Percentiles rank a stretch among this genome's conserved stretches.
Evolutionary conservation across 2,888 invertebrate genomes (phyloP).

Genomic region (Pristionchus entomophagus): DNA sequence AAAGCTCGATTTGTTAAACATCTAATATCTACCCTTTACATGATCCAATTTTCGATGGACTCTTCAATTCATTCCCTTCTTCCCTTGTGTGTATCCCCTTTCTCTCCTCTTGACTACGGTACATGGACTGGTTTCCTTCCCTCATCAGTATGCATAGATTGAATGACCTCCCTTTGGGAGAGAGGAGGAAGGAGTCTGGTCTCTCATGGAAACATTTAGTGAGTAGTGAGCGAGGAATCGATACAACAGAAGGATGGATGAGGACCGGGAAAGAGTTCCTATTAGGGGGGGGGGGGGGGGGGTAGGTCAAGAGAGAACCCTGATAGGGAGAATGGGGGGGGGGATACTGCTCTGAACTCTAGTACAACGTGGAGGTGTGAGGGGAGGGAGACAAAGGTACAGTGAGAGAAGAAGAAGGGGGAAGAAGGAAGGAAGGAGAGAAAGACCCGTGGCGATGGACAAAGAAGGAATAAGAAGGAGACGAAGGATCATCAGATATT

Average conservation of each 20-base stretch:
- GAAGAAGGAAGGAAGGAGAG: slow-evolving; percentile 11
- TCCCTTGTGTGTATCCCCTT: neutral
- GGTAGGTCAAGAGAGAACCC: neutral
- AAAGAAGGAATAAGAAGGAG: neutral
- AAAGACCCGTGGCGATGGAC: slow-evolving; percentile 8
- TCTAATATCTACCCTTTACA: neutral
- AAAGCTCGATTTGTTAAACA: neutral
- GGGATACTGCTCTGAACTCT: neutral
- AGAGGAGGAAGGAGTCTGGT: no score
- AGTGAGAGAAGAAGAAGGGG: slow-evolving; percentile 12
- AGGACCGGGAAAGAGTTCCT: slow-evolving; percentile 38
- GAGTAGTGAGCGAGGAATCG: slow-evolving; percentile 17
- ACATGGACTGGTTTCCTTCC: slow-evolving; percentile 27
- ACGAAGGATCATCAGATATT: slow-evolving; percentile 11
- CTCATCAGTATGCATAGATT: slow-evolving; percentile 47
- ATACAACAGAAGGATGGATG: neutral
- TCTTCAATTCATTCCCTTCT: neutral
- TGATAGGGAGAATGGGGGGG: neutral
- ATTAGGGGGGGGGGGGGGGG: neutral
- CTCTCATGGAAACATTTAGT: slow-evolving; percentile 39
- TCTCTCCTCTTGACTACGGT: slow-evolving; percentile 14
- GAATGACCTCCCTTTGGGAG: slow-evolving; percentile 26
- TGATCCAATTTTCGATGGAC: neutral
- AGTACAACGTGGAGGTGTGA: neutral
- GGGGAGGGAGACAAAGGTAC: neutral